A percentile compares a stretch with the other conserved stretches of the same genome.
Conservation (phyloP, 1,140 invertebrate species). For the Lucilia sericata region DNA sequence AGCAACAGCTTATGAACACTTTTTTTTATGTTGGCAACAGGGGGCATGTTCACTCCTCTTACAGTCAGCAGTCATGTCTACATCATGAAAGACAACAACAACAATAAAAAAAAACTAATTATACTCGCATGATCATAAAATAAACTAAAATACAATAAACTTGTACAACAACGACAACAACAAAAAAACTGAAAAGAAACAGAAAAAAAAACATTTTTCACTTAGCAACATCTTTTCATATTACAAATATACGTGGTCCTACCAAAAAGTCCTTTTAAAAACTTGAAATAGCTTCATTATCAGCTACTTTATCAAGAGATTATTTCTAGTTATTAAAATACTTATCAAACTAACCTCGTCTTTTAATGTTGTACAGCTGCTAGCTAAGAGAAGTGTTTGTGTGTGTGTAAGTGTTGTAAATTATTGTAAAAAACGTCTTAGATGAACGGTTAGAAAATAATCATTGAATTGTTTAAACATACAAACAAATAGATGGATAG, state of each 20-base stretch:
- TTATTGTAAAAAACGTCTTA: neutral
- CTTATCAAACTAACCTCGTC: neutral
- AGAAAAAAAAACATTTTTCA: neutral
- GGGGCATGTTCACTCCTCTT: neutral
- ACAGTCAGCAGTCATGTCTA: neutral
- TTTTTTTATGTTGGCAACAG: neutral
- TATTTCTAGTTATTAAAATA: neutral
- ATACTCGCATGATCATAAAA: conserved; percentile 5
- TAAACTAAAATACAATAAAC: neutral
- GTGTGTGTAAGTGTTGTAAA: neutral
- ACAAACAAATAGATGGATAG: neutral
- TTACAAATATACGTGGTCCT: neutral
- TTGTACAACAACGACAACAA: neutral
- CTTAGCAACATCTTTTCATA: conserved; percentile 7
- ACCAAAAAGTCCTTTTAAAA: neutral
- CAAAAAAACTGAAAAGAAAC: neutral
- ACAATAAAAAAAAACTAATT: neutral
- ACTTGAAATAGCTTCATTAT: too few species aligned
- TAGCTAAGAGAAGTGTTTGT: neutral
- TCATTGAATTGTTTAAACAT: too few species aligned
- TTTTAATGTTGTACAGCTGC: neutral
- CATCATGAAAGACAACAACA: neutral
- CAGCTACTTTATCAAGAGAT: too few species aligned
- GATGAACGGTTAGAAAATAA: neutral
- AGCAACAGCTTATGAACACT: neutral